Conservation (phyloP, 2,888 invertebrate genomes). For the Stenurella melanura region DNA sequence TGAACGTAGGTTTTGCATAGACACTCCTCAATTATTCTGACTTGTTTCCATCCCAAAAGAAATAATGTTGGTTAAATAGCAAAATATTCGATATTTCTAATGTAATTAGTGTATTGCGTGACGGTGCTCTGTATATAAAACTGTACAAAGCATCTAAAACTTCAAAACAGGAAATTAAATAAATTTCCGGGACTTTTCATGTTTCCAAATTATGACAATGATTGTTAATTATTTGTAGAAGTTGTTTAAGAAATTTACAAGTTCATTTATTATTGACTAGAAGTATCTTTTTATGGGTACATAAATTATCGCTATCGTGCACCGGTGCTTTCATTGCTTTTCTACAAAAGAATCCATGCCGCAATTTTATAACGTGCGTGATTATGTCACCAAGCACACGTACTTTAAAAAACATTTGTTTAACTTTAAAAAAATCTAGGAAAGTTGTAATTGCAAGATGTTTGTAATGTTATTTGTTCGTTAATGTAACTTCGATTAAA, state of each 20-base stretch:
- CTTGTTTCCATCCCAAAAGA: no score
- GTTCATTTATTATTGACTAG: neutral
- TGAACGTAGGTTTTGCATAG: no score
- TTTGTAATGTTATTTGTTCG: no score
- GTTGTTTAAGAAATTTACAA: neutral
- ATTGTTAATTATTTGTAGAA: neutral
- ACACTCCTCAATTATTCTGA: no score
- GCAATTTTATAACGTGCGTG: neutral
- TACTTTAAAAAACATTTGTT: no score
- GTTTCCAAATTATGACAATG: conserved; percentile 10
- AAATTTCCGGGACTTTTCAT: conserved; percentile 8
- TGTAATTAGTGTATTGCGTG: conserved; percentile 2
- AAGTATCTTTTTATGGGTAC: neutral
- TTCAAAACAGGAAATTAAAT: conserved; percentile 22
- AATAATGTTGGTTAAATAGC: neutral
- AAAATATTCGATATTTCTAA: conserved; percentile 9
- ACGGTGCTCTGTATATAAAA: neutral
- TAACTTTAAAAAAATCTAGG: no score
- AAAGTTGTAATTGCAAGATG: no score
- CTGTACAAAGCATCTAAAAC: neutral
- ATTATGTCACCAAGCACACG: no score
- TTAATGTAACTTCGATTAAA: no score
- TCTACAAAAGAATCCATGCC: neutral
- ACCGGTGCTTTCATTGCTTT: neutral
- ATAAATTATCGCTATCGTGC: neutral